A percentile compares a stretch with the other conserved stretches of the same genome.
These are phyloP conservation scores for Ptychochromis oligacanthus DNA, from an alignment of 2,113 vertebrate species.

Conservation along the genomic window DNA sequence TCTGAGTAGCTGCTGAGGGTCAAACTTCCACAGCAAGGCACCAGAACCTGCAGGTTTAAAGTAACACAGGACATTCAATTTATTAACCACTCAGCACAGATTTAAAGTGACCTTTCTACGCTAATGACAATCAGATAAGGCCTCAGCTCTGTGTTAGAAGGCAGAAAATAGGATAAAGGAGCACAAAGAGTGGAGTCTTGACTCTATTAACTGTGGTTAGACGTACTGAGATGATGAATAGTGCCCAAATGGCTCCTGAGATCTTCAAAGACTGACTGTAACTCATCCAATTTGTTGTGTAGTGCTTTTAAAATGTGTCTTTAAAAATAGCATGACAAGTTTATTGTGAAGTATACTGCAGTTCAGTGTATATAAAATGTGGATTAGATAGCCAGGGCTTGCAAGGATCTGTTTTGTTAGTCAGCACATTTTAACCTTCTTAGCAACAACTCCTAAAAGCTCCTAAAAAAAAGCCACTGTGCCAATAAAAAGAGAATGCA, in stretches of 20 bases:
- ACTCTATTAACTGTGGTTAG: not conserved
- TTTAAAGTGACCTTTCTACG: not conserved
- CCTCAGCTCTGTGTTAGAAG: too few relatives aligned
- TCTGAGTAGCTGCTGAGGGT: constrained; percentile 73
- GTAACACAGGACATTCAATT: not conserved
- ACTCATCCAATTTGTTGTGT: too few relatives aligned
- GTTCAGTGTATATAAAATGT: fast-evolving
- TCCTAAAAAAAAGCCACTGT: too few relatives aligned
- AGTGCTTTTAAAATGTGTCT: not conserved
- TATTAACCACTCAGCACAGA: not conserved
- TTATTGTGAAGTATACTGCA: not conserved
- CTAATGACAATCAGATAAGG: not conserved
- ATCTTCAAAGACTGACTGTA: not conserved
- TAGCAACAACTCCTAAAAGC: too few relatives aligned
- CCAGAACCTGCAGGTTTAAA: constrained; percentile 81
- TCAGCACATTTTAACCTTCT: too few relatives aligned
- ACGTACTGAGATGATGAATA: not conserved
- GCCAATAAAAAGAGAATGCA: too few relatives aligned
- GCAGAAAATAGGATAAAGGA: not conserved
- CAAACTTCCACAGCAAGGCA: constrained; percentile 91
- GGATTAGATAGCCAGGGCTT: not conserved
- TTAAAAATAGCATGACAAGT: fast-evolving
- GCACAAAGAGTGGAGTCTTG: not conserved
- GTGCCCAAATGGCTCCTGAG: not conserved
- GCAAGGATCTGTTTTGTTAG: not conserved